These are phyloP conservation scores for Drosophila quinaria DNA, from an alignment of 2,888 invertebrate genomes.

Conservation along the genomic window DNA sequence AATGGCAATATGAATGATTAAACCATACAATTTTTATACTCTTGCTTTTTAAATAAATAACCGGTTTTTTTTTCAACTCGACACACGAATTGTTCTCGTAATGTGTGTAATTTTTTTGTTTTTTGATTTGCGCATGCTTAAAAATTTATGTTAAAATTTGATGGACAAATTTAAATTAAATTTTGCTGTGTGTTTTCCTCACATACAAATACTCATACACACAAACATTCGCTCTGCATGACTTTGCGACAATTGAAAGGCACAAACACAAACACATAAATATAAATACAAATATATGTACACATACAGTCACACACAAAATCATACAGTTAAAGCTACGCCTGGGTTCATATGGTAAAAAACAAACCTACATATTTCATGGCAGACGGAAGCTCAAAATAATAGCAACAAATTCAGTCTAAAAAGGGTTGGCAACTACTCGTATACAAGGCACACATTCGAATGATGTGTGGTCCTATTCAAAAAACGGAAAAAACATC, in stretches of 20 bases:
- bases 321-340: conserved; percentile 23
- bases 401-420: conserved; percentile 46
- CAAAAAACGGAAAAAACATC: conserved; percentile 31
- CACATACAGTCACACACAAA: conserved; percentile 32
- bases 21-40: conserved; percentile 34
- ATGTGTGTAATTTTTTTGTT: conserved; percentile 36
- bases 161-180: conserved; percentile 79
- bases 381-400: conserved; percentile 67
- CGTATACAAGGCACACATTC: conserved; percentile 43
- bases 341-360: conserved; percentile 40
- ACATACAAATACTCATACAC: conserved; percentile 5
- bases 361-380: conserved; percentile 69
- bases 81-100: conserved; percentile 24
- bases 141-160: conserved; percentile 72
- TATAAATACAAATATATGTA: conserved; percentile 6
- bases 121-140: conserved; percentile 48
- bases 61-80: conserved; percentile 16
- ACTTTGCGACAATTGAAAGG: conserved; percentile 63
- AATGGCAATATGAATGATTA: conserved; percentile 69
- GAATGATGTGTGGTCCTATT: conserved; percentile 54
- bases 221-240: conserved; percentile 26
- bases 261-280: conserved; percentile 27
- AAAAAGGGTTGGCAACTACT: conserved; percentile 64
- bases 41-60: conserved; percentile 18
- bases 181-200: conserved; percentile 46